Conservation (phyloP, 2,113 vertebrate genomes). For the Eublepharis macularius region DNA sequence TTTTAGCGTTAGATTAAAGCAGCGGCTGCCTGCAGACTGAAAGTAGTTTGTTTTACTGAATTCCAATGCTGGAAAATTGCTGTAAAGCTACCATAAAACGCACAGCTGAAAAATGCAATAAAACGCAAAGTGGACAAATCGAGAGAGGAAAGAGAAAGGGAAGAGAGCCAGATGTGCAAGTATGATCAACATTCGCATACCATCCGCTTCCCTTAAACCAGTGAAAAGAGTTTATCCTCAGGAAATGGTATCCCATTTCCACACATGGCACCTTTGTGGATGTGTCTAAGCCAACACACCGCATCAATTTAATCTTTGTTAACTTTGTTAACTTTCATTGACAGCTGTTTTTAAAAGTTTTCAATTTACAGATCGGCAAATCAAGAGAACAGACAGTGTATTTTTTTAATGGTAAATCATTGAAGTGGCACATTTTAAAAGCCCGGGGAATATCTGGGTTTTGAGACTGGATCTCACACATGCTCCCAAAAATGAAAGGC, state of each 20-base stretch:
- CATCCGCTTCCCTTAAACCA: no score
- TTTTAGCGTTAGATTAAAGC: no score
- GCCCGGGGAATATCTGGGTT: constrained; percentile 43
- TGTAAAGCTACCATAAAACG: no score
- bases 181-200: no score
- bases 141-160: no score
- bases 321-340: background rate
- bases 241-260: constrained; percentile 26
- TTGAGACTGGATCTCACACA: constrained; percentile 9
- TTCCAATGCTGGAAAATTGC: no score
- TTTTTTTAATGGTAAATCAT: constrained; percentile 34
- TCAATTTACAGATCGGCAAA: background rate
- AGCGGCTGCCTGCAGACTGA: no score
- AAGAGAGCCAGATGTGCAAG: no score
- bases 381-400: background rate
- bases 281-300: background rate
- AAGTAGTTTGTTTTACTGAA: no score
- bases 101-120: no score
- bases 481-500: background rate
- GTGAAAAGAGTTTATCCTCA: background rate
- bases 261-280: background rate
- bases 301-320: background rate
- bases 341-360: background rate
- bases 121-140: no score
- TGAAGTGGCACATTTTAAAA: background rate